Conservation (phyloP, 2,888 invertebrate genomes). For the Tupiocoris notatus region DNA sequence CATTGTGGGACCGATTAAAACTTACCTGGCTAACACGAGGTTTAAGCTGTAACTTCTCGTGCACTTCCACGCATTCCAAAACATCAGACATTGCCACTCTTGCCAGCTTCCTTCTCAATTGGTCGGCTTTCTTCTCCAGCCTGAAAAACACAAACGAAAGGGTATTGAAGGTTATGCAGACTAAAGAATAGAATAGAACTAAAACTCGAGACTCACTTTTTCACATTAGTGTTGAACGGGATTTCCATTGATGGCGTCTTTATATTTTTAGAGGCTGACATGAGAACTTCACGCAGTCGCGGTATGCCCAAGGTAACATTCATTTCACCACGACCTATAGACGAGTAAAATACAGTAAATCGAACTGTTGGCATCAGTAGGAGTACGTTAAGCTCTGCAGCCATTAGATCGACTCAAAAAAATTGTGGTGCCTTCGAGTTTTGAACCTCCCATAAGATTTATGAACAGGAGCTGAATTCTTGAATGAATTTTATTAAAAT, state of each 20-base stretch:
- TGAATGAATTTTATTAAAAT: no score
- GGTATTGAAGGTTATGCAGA: not conserved
- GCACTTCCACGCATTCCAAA: conserved; percentile 67
- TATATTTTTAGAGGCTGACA: conserved; percentile 90
- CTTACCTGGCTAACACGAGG: conserved; percentile 54
- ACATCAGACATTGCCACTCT: conserved; percentile 77
- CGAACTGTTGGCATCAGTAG: no score
- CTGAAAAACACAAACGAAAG: conserved; percentile 51
- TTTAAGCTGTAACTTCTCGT: conserved; percentile 59
- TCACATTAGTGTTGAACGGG: conserved; percentile 63
- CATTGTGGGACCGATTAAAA: no score
- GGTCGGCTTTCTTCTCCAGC: conserved; percentile 62
- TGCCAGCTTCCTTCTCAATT: conserved; percentile 69
- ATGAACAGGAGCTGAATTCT: no score
- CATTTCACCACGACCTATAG: conserved; percentile 74
- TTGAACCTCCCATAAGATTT: no score
- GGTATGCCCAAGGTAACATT: conserved; percentile 99
- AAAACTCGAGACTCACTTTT: conserved; percentile 38
- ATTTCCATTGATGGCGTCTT: conserved; percentile 97
- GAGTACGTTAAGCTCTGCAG: no score
- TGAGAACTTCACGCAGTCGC: conserved; percentile 90
- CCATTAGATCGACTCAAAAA: no score
- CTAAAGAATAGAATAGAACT: not conserved
- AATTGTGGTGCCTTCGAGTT: no score
- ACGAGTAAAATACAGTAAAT: no score